phyloP scores from a whole-genome alignment of 2,888 invertebrate genomes.

The Idaea dimidiata region DNA sequence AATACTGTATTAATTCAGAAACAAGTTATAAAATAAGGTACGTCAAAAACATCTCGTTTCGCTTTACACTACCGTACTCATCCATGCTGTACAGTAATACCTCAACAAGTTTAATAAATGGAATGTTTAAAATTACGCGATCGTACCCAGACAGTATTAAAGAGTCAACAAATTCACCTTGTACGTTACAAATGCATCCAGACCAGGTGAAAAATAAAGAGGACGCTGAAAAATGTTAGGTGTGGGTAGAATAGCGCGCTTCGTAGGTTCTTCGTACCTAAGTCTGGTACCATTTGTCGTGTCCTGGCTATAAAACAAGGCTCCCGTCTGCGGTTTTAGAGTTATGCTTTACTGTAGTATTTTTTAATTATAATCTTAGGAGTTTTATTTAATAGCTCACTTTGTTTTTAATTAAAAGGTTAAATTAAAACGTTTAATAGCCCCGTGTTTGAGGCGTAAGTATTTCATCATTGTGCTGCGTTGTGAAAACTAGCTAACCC shows the following conservation, averaged over 20 bases:
- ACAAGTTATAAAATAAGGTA: too few species aligned
- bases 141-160: not conserved
- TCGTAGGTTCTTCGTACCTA: constrained; percentile 20
- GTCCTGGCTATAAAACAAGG: constrained; percentile 7
- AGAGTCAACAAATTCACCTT: constrained; percentile 1
- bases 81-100: too few species aligned
- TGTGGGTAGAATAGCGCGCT: constrained; percentile 8
- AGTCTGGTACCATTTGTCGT: constrained; percentile 15
- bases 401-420: not conserved
- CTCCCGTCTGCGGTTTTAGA: not conserved
- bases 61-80: too few species aligned
- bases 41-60: too few species aligned
- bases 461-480: too few species aligned
- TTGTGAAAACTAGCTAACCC: too few species aligned
- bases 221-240: constrained; percentile 18
- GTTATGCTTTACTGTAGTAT: not conserved
- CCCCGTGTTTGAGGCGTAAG: not conserved
- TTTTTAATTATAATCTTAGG: not conserved
- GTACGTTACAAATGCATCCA: constrained; percentile 14
- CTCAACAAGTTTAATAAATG: too few species aligned
- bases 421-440: not conserved
- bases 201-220: not conserved
- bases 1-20: too few species aligned
- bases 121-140: not conserved
- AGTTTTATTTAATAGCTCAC: not conserved